These are phyloP conservation scores for Belonocnema kinseyi DNA, from an alignment of 1,140 invertebrate genomes.

Conservation along the genomic window DNA sequence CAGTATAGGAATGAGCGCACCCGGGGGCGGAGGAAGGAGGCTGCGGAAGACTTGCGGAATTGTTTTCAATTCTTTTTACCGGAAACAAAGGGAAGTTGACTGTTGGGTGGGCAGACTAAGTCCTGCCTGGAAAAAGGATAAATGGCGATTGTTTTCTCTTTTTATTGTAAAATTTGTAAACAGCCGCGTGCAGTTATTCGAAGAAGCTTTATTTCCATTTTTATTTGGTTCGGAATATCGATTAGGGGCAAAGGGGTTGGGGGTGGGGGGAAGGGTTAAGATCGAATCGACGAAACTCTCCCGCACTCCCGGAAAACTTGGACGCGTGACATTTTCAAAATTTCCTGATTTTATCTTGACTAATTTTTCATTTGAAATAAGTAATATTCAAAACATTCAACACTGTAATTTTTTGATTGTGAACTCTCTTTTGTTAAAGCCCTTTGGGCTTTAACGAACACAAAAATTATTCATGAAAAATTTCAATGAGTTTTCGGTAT, in stretches of 20 bases:
- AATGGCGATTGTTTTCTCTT: slow-evolving; percentile 6
- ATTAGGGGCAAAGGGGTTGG: not conserved
- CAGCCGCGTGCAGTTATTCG: not conserved
- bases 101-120: not conserved
- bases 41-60: slow-evolving; percentile 7
- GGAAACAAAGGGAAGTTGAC: not conserved
- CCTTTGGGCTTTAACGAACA: too few species aligned
- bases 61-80: not conserved
- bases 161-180: not conserved
- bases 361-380: too few species aligned
- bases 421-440: too few species aligned
- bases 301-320: too few species aligned
- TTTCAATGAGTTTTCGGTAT: too few species aligned
- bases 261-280: too few species aligned
- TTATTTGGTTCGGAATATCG: not conserved
- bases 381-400: too few species aligned
- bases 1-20: not conserved
- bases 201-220: not conserved
- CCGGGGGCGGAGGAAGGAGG: not conserved
- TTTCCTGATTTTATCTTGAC: too few species aligned
- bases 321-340: not conserved
- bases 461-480: too few species aligned
- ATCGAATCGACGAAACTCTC: not conserved
- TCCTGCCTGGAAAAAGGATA: not conserved
- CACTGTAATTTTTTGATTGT: too few species aligned